Evolutionary conservation across 2,113 vertebrate genomes (phyloP).

Genomic region (Henicopernis longicauda): DNA sequence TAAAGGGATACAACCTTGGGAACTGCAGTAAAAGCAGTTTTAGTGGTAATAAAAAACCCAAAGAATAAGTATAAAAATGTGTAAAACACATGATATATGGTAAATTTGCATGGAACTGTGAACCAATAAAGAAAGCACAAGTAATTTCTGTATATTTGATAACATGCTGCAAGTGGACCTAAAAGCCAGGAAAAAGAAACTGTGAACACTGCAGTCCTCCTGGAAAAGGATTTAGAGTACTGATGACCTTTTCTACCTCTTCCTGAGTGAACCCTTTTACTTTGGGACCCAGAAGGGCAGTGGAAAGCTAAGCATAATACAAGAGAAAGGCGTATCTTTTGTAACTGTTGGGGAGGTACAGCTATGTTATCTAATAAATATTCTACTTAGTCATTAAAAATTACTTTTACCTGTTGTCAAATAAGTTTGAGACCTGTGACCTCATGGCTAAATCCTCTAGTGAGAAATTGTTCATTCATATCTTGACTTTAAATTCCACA

Average conservation of each 20-base stretch:
- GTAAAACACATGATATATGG: background rate
- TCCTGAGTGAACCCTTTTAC: background rate
- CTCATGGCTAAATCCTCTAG: background rate
- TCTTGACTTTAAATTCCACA: background rate
- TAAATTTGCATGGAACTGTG: background rate
- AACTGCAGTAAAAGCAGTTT: background rate
- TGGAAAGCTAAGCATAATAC: background rate
- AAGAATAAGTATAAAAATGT: background rate
- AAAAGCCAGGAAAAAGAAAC: background rate
- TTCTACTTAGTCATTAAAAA: background rate
- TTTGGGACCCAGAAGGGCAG: background rate
- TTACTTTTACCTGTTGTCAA: background rate
- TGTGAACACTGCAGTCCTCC: background rate
- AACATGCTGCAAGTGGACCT: background rate
- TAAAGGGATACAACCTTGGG: background rate
- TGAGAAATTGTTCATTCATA: background rate
- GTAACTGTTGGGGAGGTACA: background rate
- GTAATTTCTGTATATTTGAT: background rate
- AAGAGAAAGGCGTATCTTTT: fast-evolving
- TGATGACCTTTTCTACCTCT: background rate
- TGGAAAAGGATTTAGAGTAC: background rate
- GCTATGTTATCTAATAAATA: background rate
- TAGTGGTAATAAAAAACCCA: background rate
- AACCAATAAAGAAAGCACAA: background rate
- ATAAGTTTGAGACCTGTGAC: background rate